These are phyloP conservation scores for Corythaeola cristata DNA, from an alignment of 2,113 vertebrate genomes.

Conservation along the genomic window DNA sequence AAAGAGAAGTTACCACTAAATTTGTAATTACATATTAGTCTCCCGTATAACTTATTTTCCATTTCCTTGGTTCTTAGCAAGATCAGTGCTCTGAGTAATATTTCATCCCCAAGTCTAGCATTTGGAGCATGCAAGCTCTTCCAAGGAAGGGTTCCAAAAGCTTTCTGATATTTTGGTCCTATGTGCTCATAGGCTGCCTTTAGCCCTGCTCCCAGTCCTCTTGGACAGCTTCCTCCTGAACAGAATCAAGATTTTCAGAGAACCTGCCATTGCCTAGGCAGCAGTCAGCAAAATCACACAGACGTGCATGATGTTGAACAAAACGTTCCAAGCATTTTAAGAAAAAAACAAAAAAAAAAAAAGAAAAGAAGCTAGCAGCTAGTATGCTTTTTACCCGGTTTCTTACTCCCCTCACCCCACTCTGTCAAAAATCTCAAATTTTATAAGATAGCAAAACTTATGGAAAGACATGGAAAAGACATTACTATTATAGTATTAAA, in stretches of 20 bases:
- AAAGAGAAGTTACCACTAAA: neutral
- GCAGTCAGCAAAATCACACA: conserved; percentile 16
- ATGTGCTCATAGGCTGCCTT: neutral
- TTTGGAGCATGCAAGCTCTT: neutral
- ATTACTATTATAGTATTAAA: conserved; percentile 1
- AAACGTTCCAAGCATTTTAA: neutral
- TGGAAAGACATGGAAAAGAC: conserved; percentile 35
- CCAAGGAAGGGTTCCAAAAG: conserved; percentile 26
- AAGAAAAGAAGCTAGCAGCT: neutral
- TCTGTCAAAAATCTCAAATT: neutral
- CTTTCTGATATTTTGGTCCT: conserved; percentile 7
- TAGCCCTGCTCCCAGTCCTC: neutral
- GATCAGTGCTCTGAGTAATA: neutral
- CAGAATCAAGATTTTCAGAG: neutral
- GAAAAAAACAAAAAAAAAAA: neutral
- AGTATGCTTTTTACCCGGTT: neutral
- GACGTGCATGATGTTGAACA: conserved; percentile 19
- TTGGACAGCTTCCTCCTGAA: conserved; percentile 26
- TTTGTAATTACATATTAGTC: conserved; percentile 8
- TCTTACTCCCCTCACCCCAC: neutral
- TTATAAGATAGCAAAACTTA: conserved; percentile 35
- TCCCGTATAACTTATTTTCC: conserved; percentile 8
- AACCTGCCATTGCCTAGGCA: conserved; percentile 33
- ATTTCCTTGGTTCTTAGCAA: neutral
- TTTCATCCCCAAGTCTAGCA: neutral